phyloP scores from a whole-genome alignment of 2,113 vertebrate species.

The Pipa parva region DNA sequence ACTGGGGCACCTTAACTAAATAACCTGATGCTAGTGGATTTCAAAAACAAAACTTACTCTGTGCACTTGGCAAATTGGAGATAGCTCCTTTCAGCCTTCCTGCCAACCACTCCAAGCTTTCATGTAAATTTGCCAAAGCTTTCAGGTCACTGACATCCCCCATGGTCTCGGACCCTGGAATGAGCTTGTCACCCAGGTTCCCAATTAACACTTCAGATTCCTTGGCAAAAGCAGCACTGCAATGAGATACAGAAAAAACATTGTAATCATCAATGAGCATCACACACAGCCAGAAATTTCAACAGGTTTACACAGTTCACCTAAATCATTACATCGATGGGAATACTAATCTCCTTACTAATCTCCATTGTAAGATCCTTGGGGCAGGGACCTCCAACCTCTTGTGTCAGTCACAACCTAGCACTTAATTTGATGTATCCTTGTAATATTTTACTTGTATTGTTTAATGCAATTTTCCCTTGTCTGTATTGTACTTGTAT shows the following conservation, averaged over 20 bases:
- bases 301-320: too few relatives aligned
- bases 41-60: slow-evolving; percentile 70
- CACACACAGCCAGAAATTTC: too few relatives aligned
- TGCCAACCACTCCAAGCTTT: slow-evolving; percentile 96
- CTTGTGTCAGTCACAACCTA: too few relatives aligned
- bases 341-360: too few relatives aligned
- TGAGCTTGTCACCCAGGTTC: slow-evolving; percentile 94
- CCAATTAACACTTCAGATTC: slow-evolving; percentile 95
- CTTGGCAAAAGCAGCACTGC: slow-evolving; percentile 89
- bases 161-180: slow-evolving; percentile 91
- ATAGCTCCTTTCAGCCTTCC: slow-evolving; percentile 78
- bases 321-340: too few relatives aligned
- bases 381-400: too few relatives aligned
- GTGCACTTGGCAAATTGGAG: slow-evolving; percentile 68
- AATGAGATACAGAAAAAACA: slow-evolving; percentile 42
- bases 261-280: neutral
- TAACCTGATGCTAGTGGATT: neutral
- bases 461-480: too few relatives aligned
- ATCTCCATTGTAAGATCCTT: too few relatives aligned
- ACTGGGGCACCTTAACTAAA: too few relatives aligned
- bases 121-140: slow-evolving; percentile 92
- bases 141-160: slow-evolving; percentile 93
- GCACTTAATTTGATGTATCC: too few relatives aligned
- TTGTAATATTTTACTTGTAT: too few relatives aligned
- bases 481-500: too few relatives aligned